Evolutionary conservation across 2,797 vertebrate genomes (phyloP).

Genomic region (Channallabes apus): DNA sequence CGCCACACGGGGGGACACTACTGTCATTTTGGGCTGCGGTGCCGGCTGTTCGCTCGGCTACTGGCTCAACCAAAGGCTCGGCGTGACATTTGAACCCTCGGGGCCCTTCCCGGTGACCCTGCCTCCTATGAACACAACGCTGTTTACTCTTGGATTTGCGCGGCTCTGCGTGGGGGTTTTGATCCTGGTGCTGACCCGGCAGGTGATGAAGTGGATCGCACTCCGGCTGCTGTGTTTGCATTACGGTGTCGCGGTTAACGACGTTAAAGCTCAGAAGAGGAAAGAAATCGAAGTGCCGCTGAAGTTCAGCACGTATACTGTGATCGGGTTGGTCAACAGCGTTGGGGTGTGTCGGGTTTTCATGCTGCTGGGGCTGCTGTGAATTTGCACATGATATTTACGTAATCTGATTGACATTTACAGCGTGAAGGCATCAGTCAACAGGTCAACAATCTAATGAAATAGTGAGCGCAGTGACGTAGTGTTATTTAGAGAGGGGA

Average conservation of each 20-base stretch:
- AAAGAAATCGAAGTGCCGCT: slow-evolving; percentile 91
- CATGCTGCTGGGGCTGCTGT: slow-evolving; percentile 76
- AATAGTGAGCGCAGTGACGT: too few relatives aligned
- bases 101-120: slow-evolving; percentile 64
- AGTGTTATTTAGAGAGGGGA: too few relatives aligned
- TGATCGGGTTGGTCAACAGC: slow-evolving; percentile 81
- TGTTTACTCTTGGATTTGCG: slow-evolving; percentile 43
- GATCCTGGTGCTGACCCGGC: slow-evolving; percentile 78
- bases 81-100: slow-evolving; percentile 66
- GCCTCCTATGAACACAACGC: slow-evolving; percentile 53
- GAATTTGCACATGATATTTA: slow-evolving; percentile 53
- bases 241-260: slow-evolving; percentile 70
- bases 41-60: slow-evolving; percentile 83
- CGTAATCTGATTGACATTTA: too few relatives aligned
- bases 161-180: slow-evolving; percentile 76
- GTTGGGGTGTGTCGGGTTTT: slow-evolving; percentile 81
- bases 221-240: slow-evolving; percentile 73
- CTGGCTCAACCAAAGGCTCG: slow-evolving; percentile 80
- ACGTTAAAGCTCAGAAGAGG: slow-evolving; percentile 73
- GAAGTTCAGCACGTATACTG: slow-evolving; percentile 86
- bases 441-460: too few relatives aligned
- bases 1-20: slow-evolving; percentile 90
- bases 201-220: slow-evolving; percentile 70
- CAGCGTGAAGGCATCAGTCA: too few relatives aligned
- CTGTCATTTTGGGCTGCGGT: slow-evolving; percentile 80